A percentile compares a stretch with the other conserved stretches of the same genome.
Evolutionary conservation across 2,113 vertebrate species (phyloP).

Genomic region (Neolamprologus kungweensis): DNA sequence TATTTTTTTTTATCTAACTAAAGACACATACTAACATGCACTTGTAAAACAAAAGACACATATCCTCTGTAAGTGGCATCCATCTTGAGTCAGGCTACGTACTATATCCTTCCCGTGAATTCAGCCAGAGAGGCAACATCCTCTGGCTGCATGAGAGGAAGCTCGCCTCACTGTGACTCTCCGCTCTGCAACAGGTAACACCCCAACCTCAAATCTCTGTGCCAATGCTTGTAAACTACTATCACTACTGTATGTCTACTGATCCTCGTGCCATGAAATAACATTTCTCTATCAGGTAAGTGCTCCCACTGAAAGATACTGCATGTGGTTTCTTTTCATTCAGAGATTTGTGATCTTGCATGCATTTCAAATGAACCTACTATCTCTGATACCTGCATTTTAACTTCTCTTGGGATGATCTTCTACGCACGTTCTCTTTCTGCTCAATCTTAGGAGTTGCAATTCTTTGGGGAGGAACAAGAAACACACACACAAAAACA

Average conservation of each 20-base stretch:
- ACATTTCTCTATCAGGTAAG: background rate
- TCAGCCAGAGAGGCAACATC: slow-evolving; percentile 41
- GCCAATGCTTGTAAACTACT: background rate
- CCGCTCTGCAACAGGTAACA: slow-evolving; percentile 53
- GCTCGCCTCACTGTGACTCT: slow-evolving; percentile 26
- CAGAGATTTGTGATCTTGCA: background rate
- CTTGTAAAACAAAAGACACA: slow-evolving; percentile 31
- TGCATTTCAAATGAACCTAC: background rate
- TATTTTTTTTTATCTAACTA: background rate
- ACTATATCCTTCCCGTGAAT: slow-evolving; percentile 53
- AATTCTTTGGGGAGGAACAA: background rate
- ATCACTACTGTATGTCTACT: background rate
- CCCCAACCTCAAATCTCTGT: background rate
- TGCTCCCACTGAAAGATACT: background rate
- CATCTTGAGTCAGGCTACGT: slow-evolving; percentile 8
- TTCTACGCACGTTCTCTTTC: background rate
- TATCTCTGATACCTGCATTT: background rate
- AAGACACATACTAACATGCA: background rate
- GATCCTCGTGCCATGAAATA: background rate
- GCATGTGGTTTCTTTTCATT: background rate
- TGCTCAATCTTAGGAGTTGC: background rate
- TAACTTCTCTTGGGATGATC: background rate
- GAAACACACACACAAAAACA: background rate
- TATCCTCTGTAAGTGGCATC: slow-evolving; percentile 56
- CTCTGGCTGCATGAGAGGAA: slow-evolving; percentile 42